Evolutionary conservation across 35 echinoderm and acorn worm genomes (phyloP).

Genomic region (Heliocidaris tuberculata): DNA sequence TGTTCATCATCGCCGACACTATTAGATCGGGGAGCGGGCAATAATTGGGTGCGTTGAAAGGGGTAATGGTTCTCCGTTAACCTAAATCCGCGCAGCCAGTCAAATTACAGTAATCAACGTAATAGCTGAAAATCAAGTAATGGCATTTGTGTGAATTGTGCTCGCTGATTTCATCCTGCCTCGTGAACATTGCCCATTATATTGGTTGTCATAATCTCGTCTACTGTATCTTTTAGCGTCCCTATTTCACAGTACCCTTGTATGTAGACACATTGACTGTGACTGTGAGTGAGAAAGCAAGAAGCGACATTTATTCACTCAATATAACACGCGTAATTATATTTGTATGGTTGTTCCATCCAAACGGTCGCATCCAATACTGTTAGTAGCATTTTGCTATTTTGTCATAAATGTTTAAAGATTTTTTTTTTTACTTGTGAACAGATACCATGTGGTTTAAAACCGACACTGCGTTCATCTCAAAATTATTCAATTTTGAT

Average conservation of each 20-base stretch:
- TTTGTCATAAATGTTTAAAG: not conserved
- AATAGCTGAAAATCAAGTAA: conserved; percentile 13
- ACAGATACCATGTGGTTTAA: no score
- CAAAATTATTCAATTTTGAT: no score
- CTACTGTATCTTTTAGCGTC: not conserved
- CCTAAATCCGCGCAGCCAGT: not conserved
- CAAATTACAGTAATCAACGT: conserved; percentile 3
- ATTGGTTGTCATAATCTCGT: not conserved
- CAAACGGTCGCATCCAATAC: not conserved
- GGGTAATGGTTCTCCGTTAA: not conserved
- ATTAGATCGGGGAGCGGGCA: not conserved
- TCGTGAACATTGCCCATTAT: not conserved
- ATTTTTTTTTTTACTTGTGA: no score
- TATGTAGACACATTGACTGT: not conserved
- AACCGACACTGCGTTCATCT: no score
- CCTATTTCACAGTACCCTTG: not conserved
- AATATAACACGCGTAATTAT: not conserved
- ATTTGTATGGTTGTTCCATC: not conserved
- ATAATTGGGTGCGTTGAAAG: not conserved
- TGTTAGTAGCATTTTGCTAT: not conserved
- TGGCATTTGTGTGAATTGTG: not conserved
- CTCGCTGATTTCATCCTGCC: not conserved
- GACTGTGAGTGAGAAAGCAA: not conserved
- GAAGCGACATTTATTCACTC: not conserved
- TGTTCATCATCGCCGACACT: not conserved